Base-by-base conservation (phyloP, 2,113 vertebrate genomes). In the Suricata suricatta region DNA sequence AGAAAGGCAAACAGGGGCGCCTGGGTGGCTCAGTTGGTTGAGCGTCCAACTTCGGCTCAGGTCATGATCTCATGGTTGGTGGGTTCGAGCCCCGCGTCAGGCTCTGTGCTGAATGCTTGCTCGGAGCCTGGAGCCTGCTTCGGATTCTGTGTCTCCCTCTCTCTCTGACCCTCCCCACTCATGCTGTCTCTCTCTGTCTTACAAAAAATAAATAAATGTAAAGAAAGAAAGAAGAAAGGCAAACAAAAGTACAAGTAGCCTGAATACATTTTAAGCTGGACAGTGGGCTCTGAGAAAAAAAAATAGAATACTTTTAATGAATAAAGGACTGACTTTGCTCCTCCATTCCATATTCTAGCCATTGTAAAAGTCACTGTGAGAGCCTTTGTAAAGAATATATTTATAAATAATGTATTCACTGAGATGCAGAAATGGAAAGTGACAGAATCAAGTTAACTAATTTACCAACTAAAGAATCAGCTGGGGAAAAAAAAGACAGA, bases 391-490 rank as follows among this genome's bases (percentile, higher is more conserved):
- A 94, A 41, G 52, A 96, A 85, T 52, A 2, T 72, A 85, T 50
- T 96, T 94, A 87, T 74, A 93, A 69, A 88, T 64, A 85, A 82
- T 57, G 7, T 71, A 79, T 72, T 68, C 68, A 13, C 74, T 71
- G 35, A 90, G 33, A 90, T 92, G 15, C 33, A 97, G 72, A 93
- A 92, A 66, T 68, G 25, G 29, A 79, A 93, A 83, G 57, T 79
- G 71, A 92, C 4, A 82, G 54, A 87, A 95, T 60, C 31, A 87
- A 96, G 93, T 88, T 66, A 86, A 95, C 16, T 66, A 57, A 92
- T 31, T 93, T 85, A 64, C 38, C 31, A 81, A 83, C n/a, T 90
- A 21, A 92, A 80, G 60, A 94, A 64, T 83, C 52, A 95, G 35
- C 19, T 16, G 81, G 35, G 33, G 47, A 44, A 50, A 64, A 31